A percentile compares a stretch with the other conserved stretches of the same genome.
phyloP scores from a whole-genome alignment of 2,888 invertebrate species.

The Teinopalpus imperialis region DNA sequence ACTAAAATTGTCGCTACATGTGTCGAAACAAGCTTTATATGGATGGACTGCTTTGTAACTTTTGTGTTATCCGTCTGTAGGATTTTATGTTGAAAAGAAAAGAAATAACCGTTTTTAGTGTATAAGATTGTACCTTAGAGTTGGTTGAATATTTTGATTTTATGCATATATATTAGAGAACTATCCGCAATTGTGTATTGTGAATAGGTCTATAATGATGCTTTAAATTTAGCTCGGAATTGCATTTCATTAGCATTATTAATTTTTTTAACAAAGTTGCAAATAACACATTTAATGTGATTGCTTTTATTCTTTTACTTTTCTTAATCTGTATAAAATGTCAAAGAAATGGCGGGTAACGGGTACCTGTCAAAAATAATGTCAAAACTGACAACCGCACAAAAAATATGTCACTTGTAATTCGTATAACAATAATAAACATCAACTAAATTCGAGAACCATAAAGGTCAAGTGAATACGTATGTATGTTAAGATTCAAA shows the following conservation, averaged over 20 bases:
- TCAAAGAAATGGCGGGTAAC: not conserved
- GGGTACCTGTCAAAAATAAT: constrained; percentile 13
- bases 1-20: constrained; percentile 58
- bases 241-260: too few relatives aligned
- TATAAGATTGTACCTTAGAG: not conserved
- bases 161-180: too few relatives aligned
- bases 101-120: not conserved
- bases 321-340: not conserved
- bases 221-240: too few relatives aligned
- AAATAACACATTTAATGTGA: too few relatives aligned
- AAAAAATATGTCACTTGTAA: constrained; percentile 10
- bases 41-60: not conserved
- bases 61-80: too few relatives aligned
- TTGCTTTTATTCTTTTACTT: too few relatives aligned
- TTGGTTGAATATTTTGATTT: too few relatives aligned
- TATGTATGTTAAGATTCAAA: constrained; percentile 16
- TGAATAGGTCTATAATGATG: too few relatives aligned
- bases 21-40: constrained; percentile 20
- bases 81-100: not conserved
- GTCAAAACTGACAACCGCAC: constrained; percentile 14
- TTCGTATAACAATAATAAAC: constrained; percentile 13
- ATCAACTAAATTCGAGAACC: constrained; percentile 1
- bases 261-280: too few relatives aligned
- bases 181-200: too few relatives aligned
- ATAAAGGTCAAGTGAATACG: constrained; percentile 17